Evolutionary conservation across 2,888 invertebrate genomes (phyloP), one percentile per base, ranked within the genome.

Genomic region (Aquatica leii): DNA sequence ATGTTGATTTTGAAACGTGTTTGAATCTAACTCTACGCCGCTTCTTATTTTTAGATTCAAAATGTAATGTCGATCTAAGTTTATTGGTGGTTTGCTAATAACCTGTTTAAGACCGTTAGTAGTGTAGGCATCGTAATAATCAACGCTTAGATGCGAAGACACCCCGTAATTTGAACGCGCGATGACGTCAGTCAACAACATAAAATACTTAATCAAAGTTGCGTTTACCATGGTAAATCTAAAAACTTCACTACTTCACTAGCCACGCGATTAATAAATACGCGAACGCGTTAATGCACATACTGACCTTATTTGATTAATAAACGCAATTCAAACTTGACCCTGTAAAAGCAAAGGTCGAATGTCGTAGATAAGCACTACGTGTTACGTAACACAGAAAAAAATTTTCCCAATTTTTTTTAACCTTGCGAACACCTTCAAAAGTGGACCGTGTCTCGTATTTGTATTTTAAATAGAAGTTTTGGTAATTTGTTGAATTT

Each of bases 361-460:
- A 4, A 6, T n/a, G 24, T 4, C 4, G 6, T 24, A 4, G 24
- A 24, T 24, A 24, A 24, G 6, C 24, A 6, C 24, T 2, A 24
- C 4, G 6, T 4, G 6, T 24, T 24, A 24, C 24, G 24, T 24
- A 24, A 24, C 24, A n/a, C 24, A 24, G 6, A 24, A 24, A 59
- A 59, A 59, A 41, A 50, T 62, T n/a, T n/a, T n/a, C n/a, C n/a
- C n/a, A n/a, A n/a, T n/a, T 57, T 31, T 17, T n/a, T 46, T 68
- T 68, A 68, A 66, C 66, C 68, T 64, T 68, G 66, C 51, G 40
- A 54, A 50, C 66, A 64, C 66, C 63, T 66, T 66, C 64, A 67
- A 40, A 58, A 57, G 24, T 59, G 35, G 53, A 35, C 57, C 46
- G 48, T 48, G 46, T 58, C 37, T 24, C 21, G 35, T 50, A 56